Conservation (phyloP, 1,140 invertebrate species). For the Caenorhabditis latens region DNA sequence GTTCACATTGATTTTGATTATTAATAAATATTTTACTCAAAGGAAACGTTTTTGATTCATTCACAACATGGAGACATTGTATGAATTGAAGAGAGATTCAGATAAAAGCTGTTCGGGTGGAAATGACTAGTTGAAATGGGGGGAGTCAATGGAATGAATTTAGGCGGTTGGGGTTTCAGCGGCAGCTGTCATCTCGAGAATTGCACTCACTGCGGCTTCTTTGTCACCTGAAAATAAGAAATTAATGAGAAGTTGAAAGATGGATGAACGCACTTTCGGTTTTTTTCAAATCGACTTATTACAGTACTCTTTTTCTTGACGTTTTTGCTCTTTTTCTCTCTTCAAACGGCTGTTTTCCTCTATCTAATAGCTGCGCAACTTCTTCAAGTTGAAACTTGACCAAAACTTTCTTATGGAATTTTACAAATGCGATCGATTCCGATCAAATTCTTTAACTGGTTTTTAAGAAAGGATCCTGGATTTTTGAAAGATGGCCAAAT, state of each 20-base stretch:
- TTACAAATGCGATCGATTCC: too few relatives aligned
- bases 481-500: too few relatives aligned
- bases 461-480: too few relatives aligned
- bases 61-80: neutral
- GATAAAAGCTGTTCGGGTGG: neutral
- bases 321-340: too few relatives aligned
- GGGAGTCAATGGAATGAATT: neutral
- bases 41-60: neutral
- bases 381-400: too few relatives aligned
- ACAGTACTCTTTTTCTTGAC: too few relatives aligned
- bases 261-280: neutral
- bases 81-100: neutral
- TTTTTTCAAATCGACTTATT: too few relatives aligned
- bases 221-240: conserved; percentile 82
- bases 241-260: neutral
- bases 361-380: too few relatives aligned
- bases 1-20: neutral
- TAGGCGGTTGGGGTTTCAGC: neutral
- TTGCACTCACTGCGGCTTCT: conserved; percentile 89
- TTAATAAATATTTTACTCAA: neutral
- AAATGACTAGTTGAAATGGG: neutral
- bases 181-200: conserved; percentile 84
- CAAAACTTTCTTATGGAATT: too few relatives aligned
- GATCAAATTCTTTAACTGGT: too few relatives aligned
- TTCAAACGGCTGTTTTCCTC: too few relatives aligned